Evolutionary conservation across 2,888 invertebrate species (phyloP).

Genomic region (Drepana falcataria): DNA sequence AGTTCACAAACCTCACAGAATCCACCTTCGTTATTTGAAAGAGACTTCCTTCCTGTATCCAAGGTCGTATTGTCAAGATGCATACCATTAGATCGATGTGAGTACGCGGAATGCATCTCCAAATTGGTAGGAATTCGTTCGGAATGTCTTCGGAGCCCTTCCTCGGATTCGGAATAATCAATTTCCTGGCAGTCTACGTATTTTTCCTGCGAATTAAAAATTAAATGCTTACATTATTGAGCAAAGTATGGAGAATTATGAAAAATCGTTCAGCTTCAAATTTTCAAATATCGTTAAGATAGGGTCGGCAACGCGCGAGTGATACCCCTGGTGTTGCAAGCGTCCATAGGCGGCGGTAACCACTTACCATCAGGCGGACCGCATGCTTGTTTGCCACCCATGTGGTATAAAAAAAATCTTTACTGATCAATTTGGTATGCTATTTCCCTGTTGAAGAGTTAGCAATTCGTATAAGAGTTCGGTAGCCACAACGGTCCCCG

Average conservation of each 20-base stretch:
- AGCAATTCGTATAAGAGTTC: no score
- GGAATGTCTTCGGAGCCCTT: slow-evolving; percentile 39
- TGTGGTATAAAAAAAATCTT: no score
- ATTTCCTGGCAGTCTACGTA: slow-evolving; percentile 68
- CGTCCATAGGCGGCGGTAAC: no score
- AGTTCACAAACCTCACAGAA: slow-evolving; percentile 57
- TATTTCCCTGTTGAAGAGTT: no score
- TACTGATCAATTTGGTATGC: no score
- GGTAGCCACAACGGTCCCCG: no score
- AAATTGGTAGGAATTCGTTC: slow-evolving; percentile 53
- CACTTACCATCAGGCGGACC: no score
- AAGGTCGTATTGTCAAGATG: slow-evolving; percentile 6
- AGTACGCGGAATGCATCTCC: slow-evolving; percentile 49
- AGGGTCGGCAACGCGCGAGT: no score
- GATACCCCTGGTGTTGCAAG: no score
- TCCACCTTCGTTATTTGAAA: slow-evolving; percentile 38
- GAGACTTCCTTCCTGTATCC: slow-evolving; percentile 8
- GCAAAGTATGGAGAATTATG: not conserved
- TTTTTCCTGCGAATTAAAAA: slow-evolving; percentile 43
- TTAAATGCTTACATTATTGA: not conserved
- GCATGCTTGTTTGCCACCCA: no score
- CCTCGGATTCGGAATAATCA: slow-evolving; percentile 45
- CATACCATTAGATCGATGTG: not conserved
- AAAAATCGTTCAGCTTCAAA: no score
- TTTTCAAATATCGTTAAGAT: no score